phyloP scores from a whole-genome alignment of 2,797 vertebrate genomes.

The Alauda arvensis region DNA sequence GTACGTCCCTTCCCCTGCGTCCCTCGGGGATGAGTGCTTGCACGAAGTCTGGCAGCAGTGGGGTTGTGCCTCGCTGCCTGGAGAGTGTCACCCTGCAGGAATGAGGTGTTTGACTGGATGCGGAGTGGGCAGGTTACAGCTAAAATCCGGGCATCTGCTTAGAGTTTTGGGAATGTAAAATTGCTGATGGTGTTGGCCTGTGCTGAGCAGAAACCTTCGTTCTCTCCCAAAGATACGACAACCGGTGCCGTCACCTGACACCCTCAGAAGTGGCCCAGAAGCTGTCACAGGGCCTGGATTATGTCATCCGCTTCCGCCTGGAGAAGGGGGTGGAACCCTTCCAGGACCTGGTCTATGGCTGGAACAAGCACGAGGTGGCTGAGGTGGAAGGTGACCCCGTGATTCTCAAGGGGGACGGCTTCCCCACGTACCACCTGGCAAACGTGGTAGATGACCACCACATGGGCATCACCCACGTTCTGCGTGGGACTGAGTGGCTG shows the following conservation, averaged over 20 bases:
- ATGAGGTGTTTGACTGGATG: background rate
- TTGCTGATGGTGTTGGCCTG: background rate
- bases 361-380: conserved; percentile 86
- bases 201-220: rapidly evolving
- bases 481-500: conserved; percentile 92
- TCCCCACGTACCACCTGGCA: conserved; percentile 94
- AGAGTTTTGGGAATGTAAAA: background rate
- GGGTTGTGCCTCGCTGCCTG: rapidly evolving
- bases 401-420: conserved; percentile 89
- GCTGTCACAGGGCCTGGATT: conserved; percentile 60
- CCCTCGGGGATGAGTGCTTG: rapidly evolving
- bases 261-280: conserved; percentile 78
- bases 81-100: rapidly evolving
- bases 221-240: conserved; percentile 83
- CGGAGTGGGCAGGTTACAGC: rapidly evolving
- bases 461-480: conserved; percentile 90
- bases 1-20: conserved; percentile 46
- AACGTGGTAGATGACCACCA: conserved; percentile 90
- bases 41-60: rapidly evolving
- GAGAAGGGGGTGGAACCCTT: conserved; percentile 75
- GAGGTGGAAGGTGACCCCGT: conserved; percentile 91
- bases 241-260: conserved; percentile 85
- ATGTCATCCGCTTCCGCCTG: conserved; percentile 84
- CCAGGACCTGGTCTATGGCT: conserved; percentile 87
- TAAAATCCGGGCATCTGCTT: rapidly evolving